Conservation (phyloP, 1,140 invertebrate genomes). For the Caenorhabditis elegans region DNA sequence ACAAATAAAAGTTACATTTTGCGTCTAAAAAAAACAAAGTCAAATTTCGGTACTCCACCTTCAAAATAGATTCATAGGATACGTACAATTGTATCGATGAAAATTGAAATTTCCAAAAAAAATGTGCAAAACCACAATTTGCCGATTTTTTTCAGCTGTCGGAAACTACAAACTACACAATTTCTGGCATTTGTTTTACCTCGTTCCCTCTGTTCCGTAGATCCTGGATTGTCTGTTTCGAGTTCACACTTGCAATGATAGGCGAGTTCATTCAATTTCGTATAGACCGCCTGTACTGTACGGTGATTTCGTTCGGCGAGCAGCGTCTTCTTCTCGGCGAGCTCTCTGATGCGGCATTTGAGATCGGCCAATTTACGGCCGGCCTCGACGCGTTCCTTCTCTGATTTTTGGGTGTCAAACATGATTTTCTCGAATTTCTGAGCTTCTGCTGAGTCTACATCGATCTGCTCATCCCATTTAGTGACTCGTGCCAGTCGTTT, state of each 20-base stretch:
- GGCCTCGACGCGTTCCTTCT: neutral
- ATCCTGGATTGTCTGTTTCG: neutral
- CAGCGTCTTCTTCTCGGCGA: neutral
- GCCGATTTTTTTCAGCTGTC: too few relatives aligned
- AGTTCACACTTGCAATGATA: slow-evolving; percentile 12
- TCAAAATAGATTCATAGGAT: too few relatives aligned
- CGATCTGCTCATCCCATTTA: neutral
- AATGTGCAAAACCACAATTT: too few relatives aligned
- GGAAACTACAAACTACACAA: too few relatives aligned
- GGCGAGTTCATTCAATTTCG: neutral
- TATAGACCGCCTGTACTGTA: neutral
- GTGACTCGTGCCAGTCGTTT: neutral
- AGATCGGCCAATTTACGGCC: too few relatives aligned
- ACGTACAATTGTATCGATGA: too few relatives aligned
- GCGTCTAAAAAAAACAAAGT: too few relatives aligned
- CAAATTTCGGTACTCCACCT: too few relatives aligned
- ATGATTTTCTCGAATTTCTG: neutral
- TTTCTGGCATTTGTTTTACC: too few relatives aligned
- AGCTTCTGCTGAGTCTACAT: neutral
- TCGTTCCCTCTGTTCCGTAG: neutral
- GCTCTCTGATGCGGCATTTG: neutral
- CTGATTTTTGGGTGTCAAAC: neutral
- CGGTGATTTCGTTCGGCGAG: neutral
- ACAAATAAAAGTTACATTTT: too few relatives aligned
- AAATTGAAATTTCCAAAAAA: too few relatives aligned